Evolutionary conservation across 2,797 vertebrate genomes (phyloP).

Genomic region (Toxotes lorentzi): DNA sequence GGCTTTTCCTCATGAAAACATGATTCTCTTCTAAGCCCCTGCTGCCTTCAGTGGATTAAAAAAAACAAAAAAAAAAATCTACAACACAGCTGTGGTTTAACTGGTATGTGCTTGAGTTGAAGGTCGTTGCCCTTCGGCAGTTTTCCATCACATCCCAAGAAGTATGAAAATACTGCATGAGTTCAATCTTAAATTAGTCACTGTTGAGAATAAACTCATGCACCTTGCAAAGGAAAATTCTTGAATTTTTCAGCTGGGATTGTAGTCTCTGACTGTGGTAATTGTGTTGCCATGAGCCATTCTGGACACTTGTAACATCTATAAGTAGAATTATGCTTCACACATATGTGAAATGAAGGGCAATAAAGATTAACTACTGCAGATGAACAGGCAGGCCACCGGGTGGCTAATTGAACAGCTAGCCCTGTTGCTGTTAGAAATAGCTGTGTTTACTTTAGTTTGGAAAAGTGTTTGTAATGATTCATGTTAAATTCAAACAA

Average conservation of each 20-base stretch:
- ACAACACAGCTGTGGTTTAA: constrained; percentile 66
- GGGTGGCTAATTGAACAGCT: background rate
- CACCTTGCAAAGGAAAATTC: background rate
- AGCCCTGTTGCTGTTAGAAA: background rate
- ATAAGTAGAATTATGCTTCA: background rate
- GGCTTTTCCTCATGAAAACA: constrained; percentile 39
- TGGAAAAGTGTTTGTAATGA: too few relatives aligned
- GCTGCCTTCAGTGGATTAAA: constrained; percentile 49
- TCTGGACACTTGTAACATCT: too few relatives aligned
- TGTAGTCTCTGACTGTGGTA: background rate
- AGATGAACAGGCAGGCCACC: background rate
- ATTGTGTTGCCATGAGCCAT: background rate
- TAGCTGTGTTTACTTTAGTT: background rate
- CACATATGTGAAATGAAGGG: background rate
- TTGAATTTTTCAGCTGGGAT: background rate
- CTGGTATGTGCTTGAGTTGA: constrained; percentile 60
- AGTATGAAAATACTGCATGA: constrained; percentile 25
- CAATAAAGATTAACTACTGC: background rate
- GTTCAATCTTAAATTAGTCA: constrained; percentile 14
- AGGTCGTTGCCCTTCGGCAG: constrained; percentile 55
- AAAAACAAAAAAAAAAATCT: constrained; percentile 44
- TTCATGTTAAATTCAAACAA: too few relatives aligned
- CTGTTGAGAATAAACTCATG: constrained; percentile 4
- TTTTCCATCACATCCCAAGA: constrained; percentile 71
- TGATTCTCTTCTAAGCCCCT: constrained; percentile 26